Evolutionary conservation across 2,113 vertebrate species (phyloP), one percentile per base, ranked within the genome.

Genomic region (Rhynchomys soricoides): DNA sequence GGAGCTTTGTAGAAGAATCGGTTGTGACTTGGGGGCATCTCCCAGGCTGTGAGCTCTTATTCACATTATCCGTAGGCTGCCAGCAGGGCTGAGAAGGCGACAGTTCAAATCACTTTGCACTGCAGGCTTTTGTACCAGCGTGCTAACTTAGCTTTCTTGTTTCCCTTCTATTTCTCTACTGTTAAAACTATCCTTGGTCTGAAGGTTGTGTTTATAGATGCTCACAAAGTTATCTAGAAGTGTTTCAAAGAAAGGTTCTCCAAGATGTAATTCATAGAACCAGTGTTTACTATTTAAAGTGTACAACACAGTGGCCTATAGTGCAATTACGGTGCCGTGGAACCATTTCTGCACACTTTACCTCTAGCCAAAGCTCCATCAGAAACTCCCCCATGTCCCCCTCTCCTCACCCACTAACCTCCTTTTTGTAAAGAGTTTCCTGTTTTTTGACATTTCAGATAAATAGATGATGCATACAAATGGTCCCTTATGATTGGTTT

Each of bases 131-230:
- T 7, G 50, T 15, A 73, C 37, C 43, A n/a, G 15, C 8, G 4
- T 40, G 62, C 22, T 93, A 57, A 57, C 8, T 57, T 86, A 66
- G n/a, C 15, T 95, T 91, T 71, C 29, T 26, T 37, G 43, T 79
- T 92, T 94, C 82, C 15, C 85, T 68, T 96, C 37, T 4, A 22
- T 48, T 91, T 40, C 66, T 94, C n/a, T 68, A 59, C 22, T 66
- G 29, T 59, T 43, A 68, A 52, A 75, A 71, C 79, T 85, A 64
- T 55, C 48, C 31, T 68, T n/a, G 34, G 45, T 87, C 68, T 64
- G 13, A 87, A 59, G 6, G 7, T 26, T 92, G 64, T 89, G 13
- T 85, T 94, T 88, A 34, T 74, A 59, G 37, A 74, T 88, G 5
- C 40, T 19, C 43, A 45, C 15, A 59, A 82, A 78, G n/a, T 79